These are phyloP conservation scores for Gopherus evgoodei DNA, from an alignment of 2,113 vertebrate species.

Conservation along the genomic window DNA sequence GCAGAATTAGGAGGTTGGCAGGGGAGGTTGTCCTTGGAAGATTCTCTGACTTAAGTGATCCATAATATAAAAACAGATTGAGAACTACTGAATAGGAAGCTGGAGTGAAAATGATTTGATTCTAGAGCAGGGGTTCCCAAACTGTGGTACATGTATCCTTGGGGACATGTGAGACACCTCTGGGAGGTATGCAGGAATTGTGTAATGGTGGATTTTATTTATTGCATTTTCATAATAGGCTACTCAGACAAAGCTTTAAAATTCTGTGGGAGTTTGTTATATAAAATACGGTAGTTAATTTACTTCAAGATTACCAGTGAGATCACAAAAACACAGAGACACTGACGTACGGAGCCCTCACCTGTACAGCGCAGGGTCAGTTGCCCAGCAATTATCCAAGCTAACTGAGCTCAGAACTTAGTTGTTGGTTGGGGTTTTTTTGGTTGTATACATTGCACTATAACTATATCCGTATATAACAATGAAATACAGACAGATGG, in stretches of 20 bases:
- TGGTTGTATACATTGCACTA: not conserved
- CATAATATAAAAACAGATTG: not conserved
- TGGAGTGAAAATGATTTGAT: not conserved
- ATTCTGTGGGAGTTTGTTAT: not conserved
- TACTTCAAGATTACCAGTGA: not conserved
- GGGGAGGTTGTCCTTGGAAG: not conserved
- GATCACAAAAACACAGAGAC: not conserved
- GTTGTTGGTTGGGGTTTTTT: not conserved
- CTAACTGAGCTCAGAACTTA: not conserved
- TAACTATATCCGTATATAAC: not conserved
- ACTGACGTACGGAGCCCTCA: not conserved
- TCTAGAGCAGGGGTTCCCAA: not conserved
- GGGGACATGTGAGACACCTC: too few relatives aligned
- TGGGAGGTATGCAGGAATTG: not conserved
- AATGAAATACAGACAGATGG: not conserved
- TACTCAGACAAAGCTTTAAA: not conserved
- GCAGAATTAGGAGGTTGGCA: not conserved
- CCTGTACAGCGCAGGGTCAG: not conserved
- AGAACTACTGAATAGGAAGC: not conserved
- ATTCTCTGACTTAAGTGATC: not conserved
- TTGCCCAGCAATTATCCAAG: not conserved
- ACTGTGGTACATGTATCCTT: too few relatives aligned
- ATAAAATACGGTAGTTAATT: not conserved
- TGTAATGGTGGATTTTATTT: not conserved
- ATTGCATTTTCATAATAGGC: not conserved